Conservation (phyloP, 2,797 vertebrate species). For the Mus minutoides region DNA sequence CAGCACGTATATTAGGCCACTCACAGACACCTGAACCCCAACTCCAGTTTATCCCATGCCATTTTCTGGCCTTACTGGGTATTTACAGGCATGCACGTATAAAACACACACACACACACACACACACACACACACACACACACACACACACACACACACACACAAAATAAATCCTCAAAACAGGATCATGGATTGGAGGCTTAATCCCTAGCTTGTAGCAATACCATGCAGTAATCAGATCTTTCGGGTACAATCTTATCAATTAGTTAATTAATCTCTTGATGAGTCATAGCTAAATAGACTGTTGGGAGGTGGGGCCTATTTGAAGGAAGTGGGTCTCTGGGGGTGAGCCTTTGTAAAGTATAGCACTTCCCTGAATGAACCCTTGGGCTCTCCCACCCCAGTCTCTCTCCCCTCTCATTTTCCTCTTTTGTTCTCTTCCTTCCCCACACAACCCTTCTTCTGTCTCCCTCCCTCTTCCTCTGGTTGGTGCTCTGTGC, state of each 20-base stretch:
- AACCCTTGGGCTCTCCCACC: rapidly evolving
- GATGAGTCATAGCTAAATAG: background rate
- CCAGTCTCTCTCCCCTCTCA: background rate
- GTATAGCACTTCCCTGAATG: background rate
- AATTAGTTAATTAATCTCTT: background rate
- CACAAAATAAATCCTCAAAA: background rate
- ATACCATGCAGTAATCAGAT: background rate
- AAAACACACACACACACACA: background rate
- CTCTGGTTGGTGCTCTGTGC: background rate
- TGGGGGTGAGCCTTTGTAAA: background rate
- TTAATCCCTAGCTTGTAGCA: background rate
- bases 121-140: background rate
- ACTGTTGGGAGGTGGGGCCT: background rate
- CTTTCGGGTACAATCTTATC: background rate
- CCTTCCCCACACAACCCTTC: rapidly evolving
- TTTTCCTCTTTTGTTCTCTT: background rate
- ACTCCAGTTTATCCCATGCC: background rate
- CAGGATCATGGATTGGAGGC: background rate
- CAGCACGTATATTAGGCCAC: background rate
- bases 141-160: background rate
- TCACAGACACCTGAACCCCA: background rate
- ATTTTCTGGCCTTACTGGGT: background rate
- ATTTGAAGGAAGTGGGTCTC: background rate
- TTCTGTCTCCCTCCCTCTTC: background rate
- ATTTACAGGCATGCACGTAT: rapidly evolving